Percentiles rank a stretch among this genome's conserved stretches.
Evolutionary conservation across 1,140 invertebrate genomes (phyloP).

Genomic region (Macrotrachela quadricornifera): DNA sequence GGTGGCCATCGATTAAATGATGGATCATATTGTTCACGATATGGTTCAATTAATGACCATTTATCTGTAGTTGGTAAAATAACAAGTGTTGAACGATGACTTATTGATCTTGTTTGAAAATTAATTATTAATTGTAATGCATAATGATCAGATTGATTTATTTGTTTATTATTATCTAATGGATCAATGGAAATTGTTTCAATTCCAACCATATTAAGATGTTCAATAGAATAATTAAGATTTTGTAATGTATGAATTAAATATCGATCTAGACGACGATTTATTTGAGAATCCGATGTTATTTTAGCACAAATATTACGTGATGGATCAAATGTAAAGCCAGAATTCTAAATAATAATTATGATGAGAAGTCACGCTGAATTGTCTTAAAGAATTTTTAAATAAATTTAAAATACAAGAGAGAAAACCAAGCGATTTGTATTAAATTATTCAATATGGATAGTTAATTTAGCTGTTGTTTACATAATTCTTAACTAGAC

Average conservation of each 20-base stretch:
- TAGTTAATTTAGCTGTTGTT: too few relatives aligned
- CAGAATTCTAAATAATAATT: not conserved
- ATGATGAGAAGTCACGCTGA: too few relatives aligned
- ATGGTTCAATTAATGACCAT: not conserved
- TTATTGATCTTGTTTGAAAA: not conserved
- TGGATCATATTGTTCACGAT: not conserved
- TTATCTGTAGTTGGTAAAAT: not conserved
- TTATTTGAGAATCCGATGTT: not conserved
- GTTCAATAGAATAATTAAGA: not conserved
- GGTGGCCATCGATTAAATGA: slow-evolving; percentile 4
- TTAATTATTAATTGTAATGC: not conserved
- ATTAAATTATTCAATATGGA: too few relatives aligned
- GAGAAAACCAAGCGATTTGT: too few relatives aligned
- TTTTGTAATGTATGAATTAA: not conserved
- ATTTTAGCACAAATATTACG: slow-evolving; percentile 1
- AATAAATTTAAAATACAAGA: too few relatives aligned
- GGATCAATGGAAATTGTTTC: not conserved
- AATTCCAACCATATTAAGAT: not conserved
- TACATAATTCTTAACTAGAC: too few relatives aligned
- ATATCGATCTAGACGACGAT: not conserved
- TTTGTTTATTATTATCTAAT: not conserved
- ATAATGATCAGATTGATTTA: slow-evolving; percentile 6
- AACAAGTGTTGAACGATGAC: not conserved
- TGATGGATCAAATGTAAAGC: not conserved
- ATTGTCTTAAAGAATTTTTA: too few relatives aligned